Evolutionary conservation across 1,140 invertebrate genomes (phyloP), one percentile per base, ranked within the genome.

Genomic region (Stegodyphus mimosarum): DNA sequence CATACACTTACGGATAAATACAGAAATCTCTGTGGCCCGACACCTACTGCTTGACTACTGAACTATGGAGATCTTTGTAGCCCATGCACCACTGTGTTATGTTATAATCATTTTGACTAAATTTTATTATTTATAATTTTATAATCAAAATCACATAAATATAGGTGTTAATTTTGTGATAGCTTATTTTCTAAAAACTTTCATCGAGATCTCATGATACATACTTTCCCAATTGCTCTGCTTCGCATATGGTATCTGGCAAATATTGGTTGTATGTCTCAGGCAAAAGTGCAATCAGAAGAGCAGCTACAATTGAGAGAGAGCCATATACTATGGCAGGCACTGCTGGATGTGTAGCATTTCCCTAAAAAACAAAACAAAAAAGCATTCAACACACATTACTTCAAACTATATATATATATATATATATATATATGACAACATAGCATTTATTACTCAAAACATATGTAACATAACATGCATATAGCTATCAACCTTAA

Each of bases 261-360:
- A 97, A 91, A 89, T 95, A 94, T 81, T 94, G 91, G 88, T 95
- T 94, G 13, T 96, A 92, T 0, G 96, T 97, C 91, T 97, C 96
- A 0, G 96, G 96, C 17, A 97, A 91, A 55, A 97, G 92, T 17
- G 97, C 91, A 71, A 95, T 96, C 17, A 94, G 93, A 15, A 95
- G 90, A 4, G 95, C 96, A 60, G 96, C 96, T 6, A 94, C 92
- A n/a, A 97, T 93, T 55, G 96, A 91, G 72, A 97, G 90, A 0
- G 92, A 92, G 11, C 96, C 96, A 95, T 97, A 96, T 50, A 96
- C 94, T 86, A 97, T 94, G 66, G 97, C 90, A 1, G 96, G 96
- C 50, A 97, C 86, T 10, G 51, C 70, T 63, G 52, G 52, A 64
- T 86, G 78, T 33, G 85, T 86, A 52, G 85, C 86, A 73, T 77